Conservation (phyloP, 2,113 vertebrate species). For the Rhinolophus ferrumequinum region DNA sequence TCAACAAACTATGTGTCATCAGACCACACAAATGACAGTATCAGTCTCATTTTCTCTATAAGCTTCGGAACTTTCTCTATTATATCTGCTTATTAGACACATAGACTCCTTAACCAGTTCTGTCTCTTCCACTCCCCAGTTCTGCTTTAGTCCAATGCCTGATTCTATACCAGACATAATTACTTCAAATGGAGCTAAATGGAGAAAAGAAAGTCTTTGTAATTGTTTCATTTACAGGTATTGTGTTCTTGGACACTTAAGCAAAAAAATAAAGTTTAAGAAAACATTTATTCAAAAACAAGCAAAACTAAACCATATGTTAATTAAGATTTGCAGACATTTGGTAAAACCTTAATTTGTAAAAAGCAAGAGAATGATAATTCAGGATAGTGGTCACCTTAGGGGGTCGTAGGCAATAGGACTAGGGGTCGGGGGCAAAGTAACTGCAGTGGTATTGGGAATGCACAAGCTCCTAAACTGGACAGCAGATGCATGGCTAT, state of each 20-base stretch:
- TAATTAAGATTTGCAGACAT: neutral
- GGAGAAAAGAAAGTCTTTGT: neutral
- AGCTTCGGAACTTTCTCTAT: neutral
- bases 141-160: neutral
- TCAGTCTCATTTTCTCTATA: neutral
- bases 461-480: neutral
- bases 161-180: neutral
- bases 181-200: neutral
- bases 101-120: neutral
- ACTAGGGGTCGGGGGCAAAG: neutral
- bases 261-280: neutral
- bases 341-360: neutral
- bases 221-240: neutral
- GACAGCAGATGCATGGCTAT: neutral
- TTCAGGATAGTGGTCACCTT: neutral
- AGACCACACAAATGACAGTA: neutral
- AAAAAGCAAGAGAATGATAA: neutral
- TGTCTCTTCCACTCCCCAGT: neutral
- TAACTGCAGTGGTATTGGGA: neutral
- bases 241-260: neutral
- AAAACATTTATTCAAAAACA: neutral
- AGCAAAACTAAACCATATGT: neutral
- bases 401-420: neutral
- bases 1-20: neutral
- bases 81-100: neutral